Evolutionary conservation across 2,888 invertebrate genomes (phyloP).

Genomic region (Hartigia nigra): DNA sequence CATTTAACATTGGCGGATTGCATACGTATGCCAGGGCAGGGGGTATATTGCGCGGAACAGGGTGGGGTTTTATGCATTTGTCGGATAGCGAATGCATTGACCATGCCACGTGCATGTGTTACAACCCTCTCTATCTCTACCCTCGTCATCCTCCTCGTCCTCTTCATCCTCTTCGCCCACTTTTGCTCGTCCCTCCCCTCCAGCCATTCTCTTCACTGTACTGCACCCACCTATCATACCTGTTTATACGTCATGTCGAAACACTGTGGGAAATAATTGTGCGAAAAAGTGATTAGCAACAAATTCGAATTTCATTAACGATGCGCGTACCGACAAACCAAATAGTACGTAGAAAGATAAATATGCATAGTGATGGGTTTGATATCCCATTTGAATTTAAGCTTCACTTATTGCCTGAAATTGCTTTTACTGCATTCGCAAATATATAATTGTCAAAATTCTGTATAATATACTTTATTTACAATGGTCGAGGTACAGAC

Average conservation of each 20-base stretch:
- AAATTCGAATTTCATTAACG: slow-evolving; percentile 54
- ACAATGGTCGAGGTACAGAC: background rate
- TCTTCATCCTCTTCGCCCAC: slow-evolving; percentile 27
- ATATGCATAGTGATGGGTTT: background rate
- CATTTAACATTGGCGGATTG: slow-evolving; percentile 58
- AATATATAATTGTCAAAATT: background rate
- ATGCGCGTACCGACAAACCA: background rate
- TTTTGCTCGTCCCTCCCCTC: background rate
- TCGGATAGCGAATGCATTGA: slow-evolving; percentile 58
- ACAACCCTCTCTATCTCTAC: slow-evolving; percentile 47
- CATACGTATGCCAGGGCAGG: slow-evolving; percentile 35
- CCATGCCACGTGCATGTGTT: slow-evolving; percentile 65
- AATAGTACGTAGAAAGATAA: background rate
- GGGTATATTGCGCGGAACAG: slow-evolving; percentile 8
- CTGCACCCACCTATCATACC: slow-evolving; percentile 18
- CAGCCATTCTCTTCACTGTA: slow-evolving; percentile 7
- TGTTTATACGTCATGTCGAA: slow-evolving; percentile 62
- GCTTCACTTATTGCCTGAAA: background rate
- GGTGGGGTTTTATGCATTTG: slow-evolving; percentile 56
- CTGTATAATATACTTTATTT: background rate
- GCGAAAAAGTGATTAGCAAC: slow-evolving; percentile 64
- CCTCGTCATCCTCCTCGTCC: slow-evolving; percentile 29
- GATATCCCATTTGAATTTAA: background rate
- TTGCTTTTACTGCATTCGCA: background rate
- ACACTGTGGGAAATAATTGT: slow-evolving; percentile 62